Conservation (phyloP, 1,140 invertebrate genomes). For the Drosophila lacteicornis region DNA sequence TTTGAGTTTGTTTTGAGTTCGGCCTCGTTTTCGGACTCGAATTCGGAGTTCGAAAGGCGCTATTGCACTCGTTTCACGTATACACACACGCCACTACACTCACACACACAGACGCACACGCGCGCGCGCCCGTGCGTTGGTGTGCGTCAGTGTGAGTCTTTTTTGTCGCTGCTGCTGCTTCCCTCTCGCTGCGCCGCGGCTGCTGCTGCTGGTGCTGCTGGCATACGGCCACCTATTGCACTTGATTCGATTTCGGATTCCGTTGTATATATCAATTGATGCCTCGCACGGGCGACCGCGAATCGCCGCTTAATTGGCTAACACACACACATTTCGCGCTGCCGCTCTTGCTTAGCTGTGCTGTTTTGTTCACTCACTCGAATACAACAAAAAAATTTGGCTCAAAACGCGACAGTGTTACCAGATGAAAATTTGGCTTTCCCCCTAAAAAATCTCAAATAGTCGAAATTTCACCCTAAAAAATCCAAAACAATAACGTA, state of each 20-base stretch:
- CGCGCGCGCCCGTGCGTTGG: slow-evolving; percentile 35
- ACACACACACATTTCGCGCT: slow-evolving; percentile 20
- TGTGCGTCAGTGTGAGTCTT: slow-evolving; percentile 51
- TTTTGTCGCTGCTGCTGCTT: slow-evolving; percentile 20
- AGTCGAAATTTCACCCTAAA: no score
- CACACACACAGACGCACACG: slow-evolving; percentile 33
- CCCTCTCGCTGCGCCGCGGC: neutral
- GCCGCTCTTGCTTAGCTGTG: slow-evolving; percentile 4
- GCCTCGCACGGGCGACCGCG: neutral
- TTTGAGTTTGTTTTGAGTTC: slow-evolving; percentile 52
- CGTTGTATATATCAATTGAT: slow-evolving; percentile 1
- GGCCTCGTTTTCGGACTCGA: slow-evolving; percentile 16
- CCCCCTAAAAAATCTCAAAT: no score
- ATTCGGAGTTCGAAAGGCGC: slow-evolving; percentile 20
- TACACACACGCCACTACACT: slow-evolving; percentile 39
- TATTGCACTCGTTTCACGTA: slow-evolving; percentile 50
- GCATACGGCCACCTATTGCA: slow-evolving; percentile 37
- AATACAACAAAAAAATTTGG: slow-evolving; percentile 35
- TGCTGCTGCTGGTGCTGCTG: neutral
- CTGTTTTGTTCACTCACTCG: slow-evolving; percentile 25
- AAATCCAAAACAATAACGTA: no score
- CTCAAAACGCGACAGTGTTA: slow-evolving; percentile 30
- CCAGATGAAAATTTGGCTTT: no score
- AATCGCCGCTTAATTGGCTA: slow-evolving; percentile 19
- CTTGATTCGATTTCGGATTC: slow-evolving; percentile 1